Base-by-base conservation (phyloP, 2,113 vertebrate genomes). In the Spilogale gracilis region DNA sequence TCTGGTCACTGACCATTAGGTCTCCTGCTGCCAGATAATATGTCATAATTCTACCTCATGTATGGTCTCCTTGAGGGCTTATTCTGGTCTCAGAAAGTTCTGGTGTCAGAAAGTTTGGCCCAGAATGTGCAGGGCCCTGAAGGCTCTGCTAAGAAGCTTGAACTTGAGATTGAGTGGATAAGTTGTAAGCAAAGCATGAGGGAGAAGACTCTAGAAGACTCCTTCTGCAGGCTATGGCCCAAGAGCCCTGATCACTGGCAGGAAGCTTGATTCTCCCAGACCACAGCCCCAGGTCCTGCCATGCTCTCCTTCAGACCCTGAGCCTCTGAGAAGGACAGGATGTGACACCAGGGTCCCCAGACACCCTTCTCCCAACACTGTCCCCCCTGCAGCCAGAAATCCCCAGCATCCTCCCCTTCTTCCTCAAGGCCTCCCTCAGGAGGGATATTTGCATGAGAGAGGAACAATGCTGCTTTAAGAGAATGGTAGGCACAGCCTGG, bases 11-110 rank as follows among this genome's bases (percentile, higher is more conserved):
- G 14, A 45, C 25, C 14, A 9, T 10, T 8, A 67, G 87, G 23
- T 32, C 67, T 20, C 3, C 54, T 61, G 61, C n/a, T 74, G 63
- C 79, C 27, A 32, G 61, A 12, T 4, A 48, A 8, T 25, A 2
- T 0, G 13, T 18, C 18, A 7, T 9, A 16, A 58, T 6, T n/a
- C 4, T 0, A 2, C 20, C 7, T 63, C 69, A 10, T 8, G 2
- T 0, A n/a, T 67, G 32, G 21, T 27, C 54, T 58, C 61, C 56
- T 27, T 0, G 3, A 45, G 45, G 16, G 32, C 10, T 20, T 0
- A 16, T 74, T 63, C 74, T 76, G 8, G 4, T 86, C 67, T 60
- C 61, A 5, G 76, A 25, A 38, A 38, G 38, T 38, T 38, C 38
- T 38, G 38, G 38, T 13, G 43, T n/a, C 0, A 1, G 54, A 13